Evolutionary conservation across 2,113 vertebrate genomes (phyloP), one percentile per base, ranked within the genome.

Genomic region (Trichomycterus rosablanca): DNA sequence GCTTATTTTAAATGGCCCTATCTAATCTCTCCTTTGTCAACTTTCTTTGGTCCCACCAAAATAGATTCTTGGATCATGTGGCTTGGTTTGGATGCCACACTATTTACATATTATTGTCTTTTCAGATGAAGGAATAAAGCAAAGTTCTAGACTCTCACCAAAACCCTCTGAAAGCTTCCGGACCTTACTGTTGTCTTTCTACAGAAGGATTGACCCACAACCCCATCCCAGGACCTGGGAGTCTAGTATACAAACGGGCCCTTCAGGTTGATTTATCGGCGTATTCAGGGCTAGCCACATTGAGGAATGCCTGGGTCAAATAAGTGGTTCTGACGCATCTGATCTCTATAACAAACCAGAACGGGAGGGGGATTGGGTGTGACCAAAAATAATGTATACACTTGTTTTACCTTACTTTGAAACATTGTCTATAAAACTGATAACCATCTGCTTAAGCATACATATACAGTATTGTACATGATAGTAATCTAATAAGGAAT

Each of bases 211-310:
- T 70, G 72, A 74, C 67, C 72, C 63, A 71, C 79, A 58, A 74
- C 76, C 66, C 78, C 66, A 80, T 86, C 86, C 84, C 84, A 84
- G 84, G 83, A 84, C 82, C 81, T 71, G 63, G 79, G 80, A 78
- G 63, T 69, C 65, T 63, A 39, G 72, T 75, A 78, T 75, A 85
- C 81, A 77, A 84, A 82, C 81, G 24, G 67, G 62, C 71, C 84
- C 81, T 76, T 86, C 85, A 86, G 78, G 74, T 73, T 89, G 85
- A 89, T 89, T 88, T 85, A 88, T 89, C 87, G 82, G 58, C 61
- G 61, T 64, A 73, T 78, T 78, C 69, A 78, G 48, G 51, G 50
- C 60, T 66, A 64, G 63, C 59, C 53, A 37, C 44, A 65, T 57
- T 54, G 57, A 40, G 67, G 51, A 57, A 74, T 65, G 49, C 62